A percentile compares a stretch with the other conserved stretches of the same genome.
Evolutionary conservation across 2,113 vertebrate species (phyloP).

Genomic region (Hemibagrus wyckioides): DNA sequence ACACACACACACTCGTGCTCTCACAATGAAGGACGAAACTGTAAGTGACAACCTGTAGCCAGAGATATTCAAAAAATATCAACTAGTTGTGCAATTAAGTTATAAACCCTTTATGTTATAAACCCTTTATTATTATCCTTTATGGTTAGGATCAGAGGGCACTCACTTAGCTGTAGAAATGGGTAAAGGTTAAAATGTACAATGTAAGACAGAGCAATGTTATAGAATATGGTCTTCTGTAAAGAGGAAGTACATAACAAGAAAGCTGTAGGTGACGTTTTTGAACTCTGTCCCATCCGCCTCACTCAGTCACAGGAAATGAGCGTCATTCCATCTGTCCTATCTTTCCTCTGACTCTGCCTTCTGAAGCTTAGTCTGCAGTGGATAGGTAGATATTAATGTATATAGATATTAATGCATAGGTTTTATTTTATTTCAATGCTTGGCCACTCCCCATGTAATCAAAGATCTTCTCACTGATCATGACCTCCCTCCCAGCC

Average conservation of each 20-base stretch:
- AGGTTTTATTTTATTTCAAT: background rate
- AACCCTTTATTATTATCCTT: conserved; percentile 6
- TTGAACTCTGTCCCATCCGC: conserved; percentile 9
- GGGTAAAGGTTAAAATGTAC: background rate
- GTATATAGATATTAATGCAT: background rate
- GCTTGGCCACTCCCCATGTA: background rate
- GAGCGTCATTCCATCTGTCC: conserved; percentile 4
- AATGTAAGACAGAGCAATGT: background rate
- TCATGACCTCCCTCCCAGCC: background rate
- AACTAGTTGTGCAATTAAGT: conserved; percentile 14
- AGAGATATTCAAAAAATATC: conserved; percentile 6
- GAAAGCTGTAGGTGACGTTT: background rate
- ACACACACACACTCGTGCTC: conserved; percentile 22
- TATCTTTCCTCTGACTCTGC: conserved; percentile 6
- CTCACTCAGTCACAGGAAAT: conserved; percentile 38
- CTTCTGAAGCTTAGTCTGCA: conserved; percentile 13
- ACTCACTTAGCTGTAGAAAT: conserved; percentile 12
- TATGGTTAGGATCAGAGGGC: background rate
- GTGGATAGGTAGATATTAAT: too few relatives aligned
- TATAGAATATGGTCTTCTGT: background rate
- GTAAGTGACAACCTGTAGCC: conserved; percentile 8
- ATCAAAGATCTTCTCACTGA: background rate
- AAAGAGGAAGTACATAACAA: conserved; percentile 11
- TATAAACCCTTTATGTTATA: conserved; percentile 13
- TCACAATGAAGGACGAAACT: background rate